Base-by-base conservation (phyloP, 2,888 invertebrate genomes). In the Harpagoxenus sublaevis region DNA sequence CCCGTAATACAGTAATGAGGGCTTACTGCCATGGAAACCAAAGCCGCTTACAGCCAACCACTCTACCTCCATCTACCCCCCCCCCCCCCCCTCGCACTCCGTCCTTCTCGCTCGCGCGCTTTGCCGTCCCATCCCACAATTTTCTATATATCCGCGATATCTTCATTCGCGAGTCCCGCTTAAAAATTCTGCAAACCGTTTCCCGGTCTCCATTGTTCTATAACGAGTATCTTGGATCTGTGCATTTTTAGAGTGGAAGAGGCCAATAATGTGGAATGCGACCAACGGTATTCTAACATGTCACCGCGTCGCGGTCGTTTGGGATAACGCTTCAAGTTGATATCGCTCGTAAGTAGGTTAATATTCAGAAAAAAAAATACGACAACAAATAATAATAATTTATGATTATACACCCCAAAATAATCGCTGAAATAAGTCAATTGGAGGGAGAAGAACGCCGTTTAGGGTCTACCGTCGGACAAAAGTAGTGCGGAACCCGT, bases 1-100 rank as follows among this genome's bases (percentile, higher is more conserved):
- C 92, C 94, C 93, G 94, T 95, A 95, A 95, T 95, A 93, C 95
- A 95, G 94, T 95, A 95, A 95, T 95, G 95, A 95, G 94, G 94
- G 94, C 94, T 95, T 95, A 95, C 95, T 95, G 94, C 95, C 95
- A 95, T 95, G 95, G 95, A 94, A 95, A 95, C 95, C 94, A 95
- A 95, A 95, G 94, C 95, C 93, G 95, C 95, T 95, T 95, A 95
- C 92, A 93, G 93, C 93, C 94, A 93, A 94, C 95, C 94, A 93
- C 94, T 95, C 94, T 90, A 88, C 91, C 88, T 89, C 88, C 88
- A 89, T 87, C 89, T 60, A 85, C 88, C 23, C 0, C 23, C 23
- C 90, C 88, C 23, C 0, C 23, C 23, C 90, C 86, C 90, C 85
- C 88, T 31, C 57, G 60, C 60, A 23, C 12, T 35, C 39, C 15